Evolutionary conservation across 2,797 vertebrate genomes (phyloP).

Genomic region (Chloroceryle amazona): DNA sequence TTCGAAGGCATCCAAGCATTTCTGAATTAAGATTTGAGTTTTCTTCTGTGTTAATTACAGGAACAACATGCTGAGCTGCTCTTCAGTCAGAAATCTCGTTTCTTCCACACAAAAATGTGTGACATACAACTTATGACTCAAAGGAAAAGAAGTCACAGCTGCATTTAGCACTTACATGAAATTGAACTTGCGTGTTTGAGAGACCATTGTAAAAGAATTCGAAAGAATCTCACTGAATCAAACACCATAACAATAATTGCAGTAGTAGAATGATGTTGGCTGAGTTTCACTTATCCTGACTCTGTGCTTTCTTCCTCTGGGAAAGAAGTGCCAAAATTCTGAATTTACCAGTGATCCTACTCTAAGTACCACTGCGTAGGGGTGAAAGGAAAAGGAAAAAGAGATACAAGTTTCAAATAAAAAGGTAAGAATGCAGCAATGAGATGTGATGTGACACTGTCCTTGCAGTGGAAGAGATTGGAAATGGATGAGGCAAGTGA

Average conservation of each 20-base stretch:
- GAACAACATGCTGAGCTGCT: conserved; percentile 23
- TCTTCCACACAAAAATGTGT: background rate
- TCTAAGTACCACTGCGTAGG: background rate
- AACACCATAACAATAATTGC: background rate
- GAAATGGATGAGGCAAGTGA: background rate
- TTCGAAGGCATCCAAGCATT: conserved; percentile 40
- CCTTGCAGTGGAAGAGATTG: background rate
- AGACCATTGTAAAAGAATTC: background rate
- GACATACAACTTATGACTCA: background rate
- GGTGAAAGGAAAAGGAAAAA: background rate
- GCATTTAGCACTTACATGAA: conserved; percentile 8
- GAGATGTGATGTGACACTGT: background rate
- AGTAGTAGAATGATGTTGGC: background rate
- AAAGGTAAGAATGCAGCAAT: background rate
- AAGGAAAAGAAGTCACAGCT: background rate
- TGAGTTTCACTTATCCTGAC: background rate
- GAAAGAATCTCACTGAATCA: background rate
- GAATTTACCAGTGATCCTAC: background rate
- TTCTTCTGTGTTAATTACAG: conserved; percentile 39
- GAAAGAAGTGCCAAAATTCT: background rate
- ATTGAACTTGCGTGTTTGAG: background rate
- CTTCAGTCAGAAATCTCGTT: conserved; percentile 24
- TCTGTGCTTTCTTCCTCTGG: background rate
- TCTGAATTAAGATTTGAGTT: conserved; percentile 23
- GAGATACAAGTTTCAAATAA: background rate